Evolutionary conservation across 2,113 vertebrate species (phyloP), one percentile per base, ranked within the genome.

Genomic region (Rhinopomastus cyanomelas): DNA sequence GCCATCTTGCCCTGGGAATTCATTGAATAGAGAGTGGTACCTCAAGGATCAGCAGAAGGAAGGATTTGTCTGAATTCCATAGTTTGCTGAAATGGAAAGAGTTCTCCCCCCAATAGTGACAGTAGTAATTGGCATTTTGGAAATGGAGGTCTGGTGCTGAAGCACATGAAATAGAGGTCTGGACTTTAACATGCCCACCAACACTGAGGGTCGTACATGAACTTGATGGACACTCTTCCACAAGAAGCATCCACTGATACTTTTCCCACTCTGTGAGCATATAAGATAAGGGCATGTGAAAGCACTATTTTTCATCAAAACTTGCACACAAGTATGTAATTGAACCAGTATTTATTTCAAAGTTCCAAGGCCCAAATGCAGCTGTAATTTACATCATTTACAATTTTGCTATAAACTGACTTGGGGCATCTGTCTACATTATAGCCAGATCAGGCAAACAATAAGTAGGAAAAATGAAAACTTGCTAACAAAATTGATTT

Each of bases 381-480:
- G 77, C 77, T 95, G 86, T 88, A 88, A 95, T 95, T 94, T 93
- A 30, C 88, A 94, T 85, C 3, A 73, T 91, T 96, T 96, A 93
- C 80, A 82, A 88, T 93, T 93, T 90, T 95, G 46, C 34, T 76
- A 23, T 87, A 66, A 94, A 76, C 4, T 73, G 66, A 69, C 62
- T 86, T 48, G 44, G 8, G 23, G 6, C 48, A 95, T 94, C 62
- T 88, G 71, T 96, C 77, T 92, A 61, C 66, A 88, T 95, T 95
- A 88, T 18, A 69, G 37, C 66, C 42, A 82, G 61, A 79, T 10
- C 17, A 55, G 29, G 42, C 48, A 68, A 76, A 88, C 73, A 32
- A 72, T 94, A 94, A 95, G 77, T 79, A 94, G 77, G 83, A 93
- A 93, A 94, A 96, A 95, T 95, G 6, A 44, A 79, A 95, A 91